phyloP scores from a whole-genome alignment of 2,888 invertebrate genomes.

The Sussaba pulchella region DNA sequence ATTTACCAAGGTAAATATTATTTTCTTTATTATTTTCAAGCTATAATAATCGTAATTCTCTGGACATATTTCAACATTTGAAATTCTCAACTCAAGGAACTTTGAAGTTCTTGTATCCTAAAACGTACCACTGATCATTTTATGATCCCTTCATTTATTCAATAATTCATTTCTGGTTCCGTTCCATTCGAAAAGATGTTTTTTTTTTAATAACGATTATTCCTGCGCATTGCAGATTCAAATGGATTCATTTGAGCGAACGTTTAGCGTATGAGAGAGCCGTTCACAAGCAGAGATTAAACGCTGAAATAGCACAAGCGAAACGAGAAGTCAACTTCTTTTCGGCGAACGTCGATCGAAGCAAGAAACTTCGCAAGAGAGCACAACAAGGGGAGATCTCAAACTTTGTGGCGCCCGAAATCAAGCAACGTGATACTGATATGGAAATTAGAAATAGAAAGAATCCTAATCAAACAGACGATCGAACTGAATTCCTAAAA shows the following conservation, averaged over 20 bases:
- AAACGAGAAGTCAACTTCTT: slow-evolving; percentile 96
- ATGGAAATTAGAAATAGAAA: slow-evolving; percentile 78
- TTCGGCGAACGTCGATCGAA: slow-evolving; percentile 92
- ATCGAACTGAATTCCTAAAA: slow-evolving; percentile 78
- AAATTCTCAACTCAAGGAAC: no score
- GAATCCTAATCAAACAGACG: slow-evolving; percentile 69
- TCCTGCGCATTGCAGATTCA: slow-evolving; percentile 87
- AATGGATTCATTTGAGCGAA: slow-evolving; percentile 98
- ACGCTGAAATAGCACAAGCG: slow-evolving; percentile 95
- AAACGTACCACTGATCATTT: no score
- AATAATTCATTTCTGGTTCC: no score
- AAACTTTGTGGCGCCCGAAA: slow-evolving; percentile 74
- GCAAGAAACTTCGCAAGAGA: slow-evolving; percentile 88
- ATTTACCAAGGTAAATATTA: slow-evolving; percentile 89
- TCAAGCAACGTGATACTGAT: slow-evolving; percentile 81
- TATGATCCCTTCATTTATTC: no score
- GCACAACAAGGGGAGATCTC: slow-evolving; percentile 73
- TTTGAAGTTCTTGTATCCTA: no score
- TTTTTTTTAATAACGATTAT: slow-evolving; percentile 1
- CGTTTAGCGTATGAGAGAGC: slow-evolving; percentile 96
- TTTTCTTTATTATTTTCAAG: background rate
- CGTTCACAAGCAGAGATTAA: slow-evolving; percentile 93
- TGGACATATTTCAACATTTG: no score
- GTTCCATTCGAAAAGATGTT: no score
- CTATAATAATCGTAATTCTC: no score